These are phyloP conservation scores for Heliconius eleuchia DNA, from an alignment of 1,140 invertebrate genomes.

Conservation along the genomic window DNA sequence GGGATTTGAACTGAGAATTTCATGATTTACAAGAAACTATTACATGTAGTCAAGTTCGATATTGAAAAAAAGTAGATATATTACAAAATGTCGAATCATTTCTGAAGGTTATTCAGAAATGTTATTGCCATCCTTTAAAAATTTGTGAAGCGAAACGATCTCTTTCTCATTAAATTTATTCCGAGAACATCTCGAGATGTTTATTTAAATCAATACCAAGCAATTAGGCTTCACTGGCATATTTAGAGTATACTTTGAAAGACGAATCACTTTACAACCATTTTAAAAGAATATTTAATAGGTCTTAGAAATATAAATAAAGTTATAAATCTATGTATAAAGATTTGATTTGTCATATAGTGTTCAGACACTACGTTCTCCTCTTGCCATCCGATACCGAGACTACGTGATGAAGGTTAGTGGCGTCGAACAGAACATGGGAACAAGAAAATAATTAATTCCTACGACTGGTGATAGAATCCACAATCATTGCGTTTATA, in stretches of 20 bases:
- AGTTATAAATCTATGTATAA: not conserved
- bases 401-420: no score
- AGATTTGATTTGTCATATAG: no score
- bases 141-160: conserved; percentile 10
- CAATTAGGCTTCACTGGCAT: not conserved
- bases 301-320: not conserved
- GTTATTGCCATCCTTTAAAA: conserved; percentile 1
- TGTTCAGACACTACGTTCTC: no score
- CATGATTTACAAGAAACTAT: no score
- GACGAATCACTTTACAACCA: not conserved
- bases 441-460: no score
- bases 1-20: no score
- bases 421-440: no score
- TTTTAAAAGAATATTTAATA: not conserved
- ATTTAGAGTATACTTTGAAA: not conserved
- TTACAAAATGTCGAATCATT: not conserved
- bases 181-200: not conserved
- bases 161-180: conserved; percentile 13
- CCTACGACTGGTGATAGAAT: no score
- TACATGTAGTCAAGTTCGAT: not conserved
- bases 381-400: no score
- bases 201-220: conserved; percentile 10
- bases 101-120: not conserved
- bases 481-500: no score
- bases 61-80: not conserved